Evolutionary conservation across 2,888 invertebrate genomes (phyloP), one percentile per base, ranked within the genome.

Genomic region (Scelioninae gen. 1): DNA sequence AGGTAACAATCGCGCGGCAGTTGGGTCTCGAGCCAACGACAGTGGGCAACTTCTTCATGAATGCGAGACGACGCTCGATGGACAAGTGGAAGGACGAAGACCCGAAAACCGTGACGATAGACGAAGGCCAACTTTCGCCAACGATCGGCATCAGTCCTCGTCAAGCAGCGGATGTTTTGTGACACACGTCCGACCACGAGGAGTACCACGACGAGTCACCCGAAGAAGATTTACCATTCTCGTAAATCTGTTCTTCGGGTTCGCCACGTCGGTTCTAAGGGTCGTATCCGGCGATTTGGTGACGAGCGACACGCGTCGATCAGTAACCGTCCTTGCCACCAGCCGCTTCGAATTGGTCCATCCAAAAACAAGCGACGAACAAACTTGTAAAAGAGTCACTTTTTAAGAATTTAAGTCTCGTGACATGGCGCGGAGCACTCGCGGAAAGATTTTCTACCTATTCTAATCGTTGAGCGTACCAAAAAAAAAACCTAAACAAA

Each of bases 31-130:
- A 99, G 92, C 98, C 99, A 68, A 98, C 98, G 69, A 99, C 99
- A 10, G 99, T 99, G 78, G 99, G 99, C 62, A 99, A 99, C 93
- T 99, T 99, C 95, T 99, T 99, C 94, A 99, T 99, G 99, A 99
- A 99, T 93, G 99, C 99, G n/a, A 95, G 99, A 81, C 95, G 99
- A 88, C 95, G 99, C 86, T 97, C 97, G 3, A 97, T 97, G 97
- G 99, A 99, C 93, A 99, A 99, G 91, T 99, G 99, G 98, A 97
- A 97, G 92, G 98, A 98, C 91, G 98, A 98, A 89, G 97, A 96
- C 87, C 96, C 95, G 66, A 95, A 95, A 86, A 92, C 93, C 84
- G 92, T 93, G 60, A 90, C 93, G 80, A 89, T 92, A 77, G 92
- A 92, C 85, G 92, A 92, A 79, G 92, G 91, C 76, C 92, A 92